phyloP scores from a whole-genome alignment of 2,113 vertebrate species.

The Chunga burmeisteri region DNA sequence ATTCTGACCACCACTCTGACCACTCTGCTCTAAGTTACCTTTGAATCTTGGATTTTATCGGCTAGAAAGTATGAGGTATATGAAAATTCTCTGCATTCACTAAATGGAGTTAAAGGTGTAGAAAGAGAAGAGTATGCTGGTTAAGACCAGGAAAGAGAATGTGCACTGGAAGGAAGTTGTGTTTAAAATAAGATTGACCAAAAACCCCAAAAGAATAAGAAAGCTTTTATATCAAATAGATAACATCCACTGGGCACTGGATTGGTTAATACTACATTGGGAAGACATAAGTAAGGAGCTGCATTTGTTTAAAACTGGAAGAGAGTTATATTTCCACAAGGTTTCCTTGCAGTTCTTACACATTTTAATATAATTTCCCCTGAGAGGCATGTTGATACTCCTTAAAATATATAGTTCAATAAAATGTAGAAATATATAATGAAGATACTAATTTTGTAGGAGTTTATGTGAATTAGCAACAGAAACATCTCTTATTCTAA shows the following conservation, averaged over 20 bases:
- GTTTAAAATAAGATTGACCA: neutral
- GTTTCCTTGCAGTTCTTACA: neutral
- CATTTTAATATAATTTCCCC: neutral
- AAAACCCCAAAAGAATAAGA: neutral
- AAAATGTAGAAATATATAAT: neutral
- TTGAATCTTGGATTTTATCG: neutral
- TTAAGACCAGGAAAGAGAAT: neutral
- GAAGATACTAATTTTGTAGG: neutral
- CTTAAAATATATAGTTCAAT: neutral
- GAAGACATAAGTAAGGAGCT: neutral
- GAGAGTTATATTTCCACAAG: neutral
- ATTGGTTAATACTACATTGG: neutral
- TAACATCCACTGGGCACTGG: neutral
- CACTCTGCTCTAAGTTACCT: neutral
- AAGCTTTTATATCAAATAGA: neutral
- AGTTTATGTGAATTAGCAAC: neutral
- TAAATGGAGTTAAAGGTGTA: neutral
- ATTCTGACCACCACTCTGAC: neutral
- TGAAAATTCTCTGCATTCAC: neutral
- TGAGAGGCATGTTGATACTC: neutral
- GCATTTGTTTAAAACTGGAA: neutral
- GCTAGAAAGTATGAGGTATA: neutral
- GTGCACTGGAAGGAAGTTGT: neutral
- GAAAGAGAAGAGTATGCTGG: neutral
- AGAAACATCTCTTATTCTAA: neutral